Evolutionary conservation across 1,140 invertebrate genomes (phyloP), one percentile per base, ranked within the genome.

Genomic region (Tetramorium alpestre): DNA sequence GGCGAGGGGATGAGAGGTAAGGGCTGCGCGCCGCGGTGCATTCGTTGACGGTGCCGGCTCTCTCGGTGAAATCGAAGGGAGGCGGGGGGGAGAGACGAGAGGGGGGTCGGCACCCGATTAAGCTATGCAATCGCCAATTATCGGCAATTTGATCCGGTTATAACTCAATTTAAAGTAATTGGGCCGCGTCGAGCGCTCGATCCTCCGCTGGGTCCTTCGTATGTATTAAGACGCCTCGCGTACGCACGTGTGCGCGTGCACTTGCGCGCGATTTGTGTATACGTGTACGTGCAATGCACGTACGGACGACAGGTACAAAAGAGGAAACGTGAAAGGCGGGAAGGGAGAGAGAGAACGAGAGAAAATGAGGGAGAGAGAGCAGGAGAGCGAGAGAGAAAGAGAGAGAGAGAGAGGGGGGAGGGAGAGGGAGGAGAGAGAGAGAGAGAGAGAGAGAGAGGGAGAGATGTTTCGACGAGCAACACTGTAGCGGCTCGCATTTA

Each of bases 161-260:
- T 94, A 94, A 94, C 93, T 94, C 93, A 94, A 93, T 94, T 94
- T 92, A 88, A 90, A 91, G 93, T 93, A 93, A 94, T 94, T 93
- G 93, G 93, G 86, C 92, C 92, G 93, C 88, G 86, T 22, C 65
- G 80, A 49, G 33, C 41, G 47, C 87, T 69, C 85, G 75, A 11
- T 67, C 22, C 81, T 73, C 65, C 65, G 44, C 28, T 38, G 28
- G 75, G 54, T 75, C 80, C 47, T 47, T 84, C 69, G 69, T 75
- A 73, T 82, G 80, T 82, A 75, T 84, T 84, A 84, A 75, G 80
- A 84, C 80, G 56, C 58, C 78, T 75, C 28, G 38, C 54, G 60
- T 51, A 47, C 54, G 60, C 25, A 69, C 28, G 41, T 33, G 58
- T 13, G 28, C 38, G 13, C 28, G 58, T 41, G 47, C 4, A 73